Percentiles rank a stretch among this genome's conserved stretches.
Evolutionary conservation across 2,113 vertebrate species (phyloP).

Genomic region (Dromiciops gliroides): DNA sequence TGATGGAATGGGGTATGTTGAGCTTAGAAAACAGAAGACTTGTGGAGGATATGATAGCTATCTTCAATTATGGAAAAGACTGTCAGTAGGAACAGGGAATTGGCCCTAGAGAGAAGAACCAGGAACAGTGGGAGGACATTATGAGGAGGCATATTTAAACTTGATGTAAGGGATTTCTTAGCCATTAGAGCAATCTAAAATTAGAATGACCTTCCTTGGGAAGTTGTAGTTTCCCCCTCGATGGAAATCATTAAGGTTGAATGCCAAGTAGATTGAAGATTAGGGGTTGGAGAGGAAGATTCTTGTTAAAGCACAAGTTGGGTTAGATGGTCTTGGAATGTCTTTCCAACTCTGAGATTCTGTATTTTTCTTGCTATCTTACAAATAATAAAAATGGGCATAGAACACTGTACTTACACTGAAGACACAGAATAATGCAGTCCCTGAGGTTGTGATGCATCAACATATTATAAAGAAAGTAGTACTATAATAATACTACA

Average conservation of each 20-base stretch:
- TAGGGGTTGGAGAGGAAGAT: neutral
- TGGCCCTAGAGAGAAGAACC: neutral
- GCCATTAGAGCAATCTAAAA: neutral
- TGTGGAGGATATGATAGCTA: neutral
- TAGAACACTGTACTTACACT: neutral
- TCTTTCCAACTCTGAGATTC: neutral
- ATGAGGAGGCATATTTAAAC: neutral
- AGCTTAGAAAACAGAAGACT: neutral
- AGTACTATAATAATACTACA: too few species aligned
- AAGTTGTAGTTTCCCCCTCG: neutral
- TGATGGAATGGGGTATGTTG: neutral
- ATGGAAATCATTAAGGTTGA: neutral
- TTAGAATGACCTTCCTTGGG: neutral
- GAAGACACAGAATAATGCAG: neutral
- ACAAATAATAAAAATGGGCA: neutral
- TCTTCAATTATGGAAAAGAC: neutral
- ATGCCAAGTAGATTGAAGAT: neutral
- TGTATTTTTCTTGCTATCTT: neutral
- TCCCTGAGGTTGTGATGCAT: neutral
- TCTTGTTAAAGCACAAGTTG: neutral
- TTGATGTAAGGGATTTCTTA: neutral
- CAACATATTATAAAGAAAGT: neutral
- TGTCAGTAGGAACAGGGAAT: neutral
- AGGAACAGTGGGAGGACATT: neutral
- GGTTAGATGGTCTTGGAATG: neutral